Evolutionary conservation across 1,140 invertebrate species (phyloP).

Genomic region (Anthonomus grandis): DNA sequence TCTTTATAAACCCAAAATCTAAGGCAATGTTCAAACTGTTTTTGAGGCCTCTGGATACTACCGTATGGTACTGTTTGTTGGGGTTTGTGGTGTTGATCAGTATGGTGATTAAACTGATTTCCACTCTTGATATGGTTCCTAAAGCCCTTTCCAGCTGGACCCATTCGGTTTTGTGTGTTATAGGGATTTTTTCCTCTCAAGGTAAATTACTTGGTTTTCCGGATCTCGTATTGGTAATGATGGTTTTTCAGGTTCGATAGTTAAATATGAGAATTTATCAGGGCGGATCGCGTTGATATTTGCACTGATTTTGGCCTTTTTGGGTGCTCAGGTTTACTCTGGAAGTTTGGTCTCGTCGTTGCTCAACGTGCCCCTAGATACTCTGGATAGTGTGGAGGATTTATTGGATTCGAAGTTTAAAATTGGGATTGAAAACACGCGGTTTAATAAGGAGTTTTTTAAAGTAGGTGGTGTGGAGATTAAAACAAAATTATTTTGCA

Average conservation of each 20-base stretch:
- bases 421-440: background rate
- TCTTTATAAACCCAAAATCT: conserved; percentile 61
- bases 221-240: no score
- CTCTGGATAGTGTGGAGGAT: background rate
- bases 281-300: no score
- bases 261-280: no score
- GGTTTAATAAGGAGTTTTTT: conserved; percentile 9
- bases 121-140: background rate
- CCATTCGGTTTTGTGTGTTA: background rate
- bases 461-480: background rate
- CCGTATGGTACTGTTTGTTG: conserved; percentile 54
- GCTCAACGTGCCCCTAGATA: background rate
- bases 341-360: conserved; percentile 9
- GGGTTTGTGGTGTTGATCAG: conserved; percentile 30
- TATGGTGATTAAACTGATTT: conserved; percentile 4
- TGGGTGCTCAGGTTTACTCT: conserved; percentile 2
- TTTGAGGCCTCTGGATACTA: conserved; percentile 53
- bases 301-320: no score
- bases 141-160: background rate
- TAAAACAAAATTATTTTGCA: no score
- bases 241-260: no score
- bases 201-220: no score
- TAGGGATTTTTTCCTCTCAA: conserved; percentile 9
- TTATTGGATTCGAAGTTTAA: background rate
- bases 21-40: conserved; percentile 56